Evolutionary conservation across 2,888 invertebrate species (phyloP).

Genomic region (Smittia sp.): DNA sequence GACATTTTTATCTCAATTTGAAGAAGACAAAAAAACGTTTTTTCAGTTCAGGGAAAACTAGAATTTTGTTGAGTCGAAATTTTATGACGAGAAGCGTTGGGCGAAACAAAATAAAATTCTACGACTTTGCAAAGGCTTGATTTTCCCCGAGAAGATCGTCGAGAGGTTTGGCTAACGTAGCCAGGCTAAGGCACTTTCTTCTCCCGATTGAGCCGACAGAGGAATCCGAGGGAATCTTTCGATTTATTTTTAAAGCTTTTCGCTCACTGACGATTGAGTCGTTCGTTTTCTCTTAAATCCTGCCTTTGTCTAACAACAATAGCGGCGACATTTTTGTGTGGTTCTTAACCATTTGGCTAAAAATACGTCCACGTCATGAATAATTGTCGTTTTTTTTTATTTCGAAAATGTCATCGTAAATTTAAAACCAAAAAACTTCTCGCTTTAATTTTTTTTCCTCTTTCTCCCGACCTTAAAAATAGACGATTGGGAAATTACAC

Average conservation of each 20-base stretch:
- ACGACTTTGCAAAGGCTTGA: no score
- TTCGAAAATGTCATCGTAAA: slow-evolving; percentile 42
- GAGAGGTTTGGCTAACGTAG: no score
- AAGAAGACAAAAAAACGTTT: no score
- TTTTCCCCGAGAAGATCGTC: no score
- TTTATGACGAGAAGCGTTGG: no score
- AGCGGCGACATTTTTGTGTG: not conserved
- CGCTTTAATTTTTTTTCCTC: slow-evolving; percentile 30
- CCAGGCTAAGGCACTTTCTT: no score
- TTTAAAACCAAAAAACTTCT: slow-evolving; percentile 41
- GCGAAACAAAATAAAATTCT: no score
- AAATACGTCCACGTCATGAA: slow-evolving; percentile 42
- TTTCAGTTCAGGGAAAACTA: no score
- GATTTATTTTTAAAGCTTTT: not conserved
- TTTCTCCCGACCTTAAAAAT: slow-evolving; percentile 33
- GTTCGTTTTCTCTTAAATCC: not conserved
- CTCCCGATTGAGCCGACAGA: no score
- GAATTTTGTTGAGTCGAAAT: no score
- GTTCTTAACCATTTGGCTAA: slow-evolving; percentile 6
- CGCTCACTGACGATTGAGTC: not conserved
- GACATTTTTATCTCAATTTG: no score
- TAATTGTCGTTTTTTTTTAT: slow-evolving; percentile 41
- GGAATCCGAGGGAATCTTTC: not conserved
- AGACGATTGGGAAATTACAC: slow-evolving; percentile 27
- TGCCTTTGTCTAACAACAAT: not conserved